phyloP scores from a whole-genome alignment of 2,797 vertebrate genomes.

The Sebastiscus albofasciatus region DNA sequence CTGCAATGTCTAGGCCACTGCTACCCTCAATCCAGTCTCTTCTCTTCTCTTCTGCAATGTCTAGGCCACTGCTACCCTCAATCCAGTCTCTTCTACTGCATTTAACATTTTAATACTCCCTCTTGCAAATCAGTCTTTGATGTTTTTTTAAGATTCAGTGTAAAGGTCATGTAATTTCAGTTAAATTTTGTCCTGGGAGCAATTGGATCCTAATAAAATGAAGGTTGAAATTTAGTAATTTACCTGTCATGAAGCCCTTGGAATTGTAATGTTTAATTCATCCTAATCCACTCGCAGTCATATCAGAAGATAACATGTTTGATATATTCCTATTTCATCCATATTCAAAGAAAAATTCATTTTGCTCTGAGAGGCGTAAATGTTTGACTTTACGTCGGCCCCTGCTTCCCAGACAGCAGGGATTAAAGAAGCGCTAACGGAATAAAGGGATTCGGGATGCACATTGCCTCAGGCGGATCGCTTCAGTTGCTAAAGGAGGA shows the following conservation, averaged over 20 bases:
- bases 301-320: constrained; percentile 56
- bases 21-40: background rate
- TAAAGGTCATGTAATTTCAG: constrained; percentile 24
- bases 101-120: constrained; percentile 31
- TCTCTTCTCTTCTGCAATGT: constrained; percentile 13
- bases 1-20: background rate
- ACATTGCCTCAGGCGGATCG: constrained; percentile 56
- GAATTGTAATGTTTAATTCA: constrained; percentile 53
- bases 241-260: constrained; percentile 43
- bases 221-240: constrained; percentile 55
- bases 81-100: background rate
- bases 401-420: constrained; percentile 55
- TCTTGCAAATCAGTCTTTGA: constrained; percentile 31
- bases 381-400: constrained; percentile 65
- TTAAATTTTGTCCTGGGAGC: constrained; percentile 23
- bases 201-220: constrained; percentile 36
- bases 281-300: constrained; percentile 51
- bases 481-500: constrained; percentile 49
- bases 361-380: constrained; percentile 50
- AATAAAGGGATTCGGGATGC: constrained; percentile 68
- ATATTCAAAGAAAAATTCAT: constrained; percentile 56
- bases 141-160: constrained; percentile 38
- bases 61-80: background rate
- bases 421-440: constrained; percentile 71
- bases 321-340: constrained; percentile 57